Base-by-base conservation (phyloP, 2,888 invertebrate genomes). In the Leptarthrus brevirostris region DNA sequence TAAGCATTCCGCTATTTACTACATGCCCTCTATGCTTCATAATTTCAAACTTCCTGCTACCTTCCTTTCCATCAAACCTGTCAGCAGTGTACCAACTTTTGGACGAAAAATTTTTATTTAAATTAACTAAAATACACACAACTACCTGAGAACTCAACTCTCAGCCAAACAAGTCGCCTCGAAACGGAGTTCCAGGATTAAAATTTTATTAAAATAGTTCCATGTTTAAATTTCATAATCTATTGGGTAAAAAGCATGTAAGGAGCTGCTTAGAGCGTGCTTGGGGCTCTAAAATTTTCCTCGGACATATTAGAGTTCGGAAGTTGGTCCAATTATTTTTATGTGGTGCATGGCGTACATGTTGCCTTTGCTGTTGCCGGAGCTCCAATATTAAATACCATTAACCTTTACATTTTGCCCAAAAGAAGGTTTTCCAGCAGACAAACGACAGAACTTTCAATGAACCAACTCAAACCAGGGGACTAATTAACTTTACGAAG, bases 401-500 rank as follows among this genome's bases (percentile, higher is more conserved):
- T 26, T 47, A 47, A 47, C 66, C 47, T 26, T 47, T 47, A 47
- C n/a, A n/a, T 64, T 47, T n/a, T 16, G 22, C 1, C 44, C 40
- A 12, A 40, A 64, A 40, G 44, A 22, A 36, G 34, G 22, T 56
- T 40, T 30, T 56, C 16, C 26, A 56, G 56, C 20, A 54, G 54
- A 36, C 36, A 64, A 44, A 64, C 64, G 64, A 64, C 64, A 64
- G 64, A 36, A 40, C 66, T 66, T 47, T 66, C 8, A 47, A 66
- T 66, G 66, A 47, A 66, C 10, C 14, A 47, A 26, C 54, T 30
- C 49, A 66, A 49, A 14, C 49, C 24, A 49, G 18, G 66, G 47
- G 30, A 24, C 66, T 66, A 66, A 66, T 66, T 49, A 66, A 66
- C 26, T 49, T 66, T 49, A 47, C 49, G 14, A 66, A 66, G 66